phyloP scores from a whole-genome alignment of 1,140 invertebrate species.

The Theocolax elegans region DNA sequence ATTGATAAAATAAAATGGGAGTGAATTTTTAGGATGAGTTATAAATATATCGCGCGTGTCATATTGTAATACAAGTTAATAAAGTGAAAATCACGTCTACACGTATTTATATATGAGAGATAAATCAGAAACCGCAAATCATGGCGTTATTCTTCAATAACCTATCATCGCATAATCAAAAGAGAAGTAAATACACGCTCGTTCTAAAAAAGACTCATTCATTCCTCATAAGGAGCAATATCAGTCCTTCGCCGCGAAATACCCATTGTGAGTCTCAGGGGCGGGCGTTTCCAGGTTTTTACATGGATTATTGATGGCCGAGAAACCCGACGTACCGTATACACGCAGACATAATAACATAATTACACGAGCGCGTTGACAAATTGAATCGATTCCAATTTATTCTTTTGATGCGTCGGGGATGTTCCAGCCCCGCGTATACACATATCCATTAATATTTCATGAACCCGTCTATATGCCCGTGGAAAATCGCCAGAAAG shows the following conservation, averaged over 20 bases:
- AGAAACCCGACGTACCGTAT: constrained; percentile 38
- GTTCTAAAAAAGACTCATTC: constrained; percentile 6
- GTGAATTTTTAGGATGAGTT: too few relatives aligned
- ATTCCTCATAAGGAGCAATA: constrained; percentile 2
- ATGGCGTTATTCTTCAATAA: constrained; percentile 23
- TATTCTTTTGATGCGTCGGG: constrained; percentile 62
- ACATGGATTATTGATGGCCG: constrained; percentile 61
- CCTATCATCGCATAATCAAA: constrained; percentile 34
- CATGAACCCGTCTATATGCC: constrained; percentile 55
- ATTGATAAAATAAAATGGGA: too few relatives aligned
- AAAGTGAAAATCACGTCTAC: background rate
- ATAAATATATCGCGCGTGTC: too few relatives aligned
- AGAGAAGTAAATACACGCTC: constrained; percentile 6
- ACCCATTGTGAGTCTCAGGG: background rate
- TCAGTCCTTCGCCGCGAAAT: background rate
- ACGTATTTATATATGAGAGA: too few relatives aligned
- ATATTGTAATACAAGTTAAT: too few relatives aligned
- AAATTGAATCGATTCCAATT: constrained; percentile 67
- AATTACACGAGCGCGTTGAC: constrained; percentile 64
- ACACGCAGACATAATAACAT: constrained; percentile 60
- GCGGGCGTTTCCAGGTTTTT: constrained; percentile 46
- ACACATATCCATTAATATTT: constrained; percentile 63
- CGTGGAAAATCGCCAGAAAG: constrained; percentile 59
- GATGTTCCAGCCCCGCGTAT: background rate
- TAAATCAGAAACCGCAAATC: constrained; percentile 27